Percentiles rank a stretch among this genome's conserved stretches.
These are phyloP conservation scores for Oophaga sylvatica DNA, from an alignment of 2,797 vertebrate genomes.

Conservation along the genomic window DNA sequence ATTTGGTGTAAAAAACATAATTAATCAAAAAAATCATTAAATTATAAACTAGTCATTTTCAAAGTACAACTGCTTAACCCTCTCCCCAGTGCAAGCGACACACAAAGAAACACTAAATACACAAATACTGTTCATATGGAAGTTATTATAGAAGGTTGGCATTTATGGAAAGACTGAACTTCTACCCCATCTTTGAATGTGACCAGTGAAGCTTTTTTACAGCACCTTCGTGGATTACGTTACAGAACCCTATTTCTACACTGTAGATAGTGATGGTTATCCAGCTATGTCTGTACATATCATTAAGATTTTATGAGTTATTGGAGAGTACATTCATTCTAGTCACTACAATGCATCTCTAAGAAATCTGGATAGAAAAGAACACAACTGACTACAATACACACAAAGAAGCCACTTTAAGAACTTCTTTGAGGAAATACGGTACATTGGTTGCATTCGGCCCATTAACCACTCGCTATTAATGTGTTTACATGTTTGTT, in stretches of 20 bases:
- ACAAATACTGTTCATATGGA: no score
- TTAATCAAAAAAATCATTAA: no score
- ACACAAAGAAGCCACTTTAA: slow-evolving; percentile 40
- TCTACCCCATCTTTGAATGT: not conserved
- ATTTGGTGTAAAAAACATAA: no score
- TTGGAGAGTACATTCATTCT: slow-evolving; percentile 47
- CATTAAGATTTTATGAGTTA: slow-evolving; percentile 54
- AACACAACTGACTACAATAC: slow-evolving; percentile 42
- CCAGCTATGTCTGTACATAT: not conserved
- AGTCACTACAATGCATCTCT: slow-evolving; percentile 22
- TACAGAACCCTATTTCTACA: not conserved
- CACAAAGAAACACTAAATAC: no score
- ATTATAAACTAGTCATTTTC: no score
- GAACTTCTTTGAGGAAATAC: slow-evolving; percentile 24
- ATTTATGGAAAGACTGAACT: no score
- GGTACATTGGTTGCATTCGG: not conserved
- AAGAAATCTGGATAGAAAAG: slow-evolving; percentile 12
- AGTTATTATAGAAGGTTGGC: no score
- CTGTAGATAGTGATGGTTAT: slow-evolving; percentile 37
- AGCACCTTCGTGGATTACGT: not conserved
- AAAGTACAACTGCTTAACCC: no score
- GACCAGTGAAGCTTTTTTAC: not conserved
- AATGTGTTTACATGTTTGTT: slow-evolving; percentile 33
- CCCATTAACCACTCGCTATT: slow-evolving; percentile 8
- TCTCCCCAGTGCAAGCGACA: no score